Evolutionary conservation across 1,140 invertebrate species (phyloP).

Genomic region (Drosophila paulistorum): DNA sequence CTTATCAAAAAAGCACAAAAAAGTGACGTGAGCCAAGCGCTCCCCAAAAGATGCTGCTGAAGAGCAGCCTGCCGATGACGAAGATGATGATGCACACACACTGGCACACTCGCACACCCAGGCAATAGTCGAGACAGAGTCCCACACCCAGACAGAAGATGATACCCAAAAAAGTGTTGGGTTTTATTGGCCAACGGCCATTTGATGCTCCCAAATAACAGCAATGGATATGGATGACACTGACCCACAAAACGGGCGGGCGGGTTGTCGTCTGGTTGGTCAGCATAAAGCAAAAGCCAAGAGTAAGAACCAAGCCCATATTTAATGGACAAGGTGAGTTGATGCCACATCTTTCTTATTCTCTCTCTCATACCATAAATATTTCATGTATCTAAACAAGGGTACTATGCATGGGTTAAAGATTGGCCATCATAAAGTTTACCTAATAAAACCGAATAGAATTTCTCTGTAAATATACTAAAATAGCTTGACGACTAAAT

Average conservation of each 20-base stretch:
- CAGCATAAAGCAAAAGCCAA: slow-evolving; percentile 7
- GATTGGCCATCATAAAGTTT: slow-evolving; percentile 6
- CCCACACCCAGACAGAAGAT: slow-evolving; percentile 36
- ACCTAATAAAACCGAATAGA: neutral
- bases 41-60: slow-evolving; percentile 21
- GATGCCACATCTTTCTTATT: slow-evolving; percentile 26
- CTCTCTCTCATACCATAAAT: slow-evolving; percentile 45
- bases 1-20: slow-evolving; percentile 76
- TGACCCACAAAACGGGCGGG: slow-evolving; percentile 63
- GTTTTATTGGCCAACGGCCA: slow-evolving; percentile 55
- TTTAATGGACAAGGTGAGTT: slow-evolving; percentile 40
- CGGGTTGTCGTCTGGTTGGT: neutral
- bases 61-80: slow-evolving; percentile 7
- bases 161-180: slow-evolving; percentile 38
- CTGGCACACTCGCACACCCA: slow-evolving; percentile 10
- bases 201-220: slow-evolving; percentile 40
- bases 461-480: neutral
- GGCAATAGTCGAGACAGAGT: slow-evolving; percentile 16
- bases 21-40: slow-evolving; percentile 65
- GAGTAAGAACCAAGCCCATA: slow-evolving; percentile 49
- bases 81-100: slow-evolving; percentile 67
- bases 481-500: neutral
- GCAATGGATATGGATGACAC: slow-evolving; percentile 45
- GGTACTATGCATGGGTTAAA: neutral
- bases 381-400: slow-evolving; percentile 35